phyloP scores from a whole-genome alignment of 1,140 invertebrate genomes.

The Bombus polaris region DNA sequence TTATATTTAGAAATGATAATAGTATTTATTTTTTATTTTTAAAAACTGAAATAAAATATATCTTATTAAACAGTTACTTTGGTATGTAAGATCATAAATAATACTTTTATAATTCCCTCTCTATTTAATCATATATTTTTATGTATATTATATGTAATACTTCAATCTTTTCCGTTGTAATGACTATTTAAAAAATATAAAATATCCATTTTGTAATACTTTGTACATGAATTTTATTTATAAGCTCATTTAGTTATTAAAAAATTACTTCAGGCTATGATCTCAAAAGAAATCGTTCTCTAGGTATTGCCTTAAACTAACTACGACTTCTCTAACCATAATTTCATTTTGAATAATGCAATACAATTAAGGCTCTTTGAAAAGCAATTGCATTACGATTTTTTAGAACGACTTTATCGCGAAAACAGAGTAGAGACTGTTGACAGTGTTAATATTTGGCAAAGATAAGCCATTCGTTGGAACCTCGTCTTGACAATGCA shows the following conservation, averaged over 20 bases:
- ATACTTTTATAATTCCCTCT: background rate
- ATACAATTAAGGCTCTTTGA: background rate
- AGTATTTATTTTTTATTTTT: slow-evolving; percentile 1
- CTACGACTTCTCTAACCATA: background rate
- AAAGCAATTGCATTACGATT: background rate
- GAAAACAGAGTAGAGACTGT: slow-evolving; percentile 12
- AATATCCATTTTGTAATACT: background rate
- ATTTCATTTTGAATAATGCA: background rate
- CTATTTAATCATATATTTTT: slow-evolving; percentile 1
- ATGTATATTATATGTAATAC: background rate
- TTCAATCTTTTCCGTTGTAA: background rate
- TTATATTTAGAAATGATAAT: background rate
- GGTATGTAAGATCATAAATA: background rate
- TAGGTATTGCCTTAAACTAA: background rate
- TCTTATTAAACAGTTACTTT: background rate
- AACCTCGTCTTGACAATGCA: slow-evolving; percentile 9
- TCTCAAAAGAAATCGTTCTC: background rate
- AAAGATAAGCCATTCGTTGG: slow-evolving; percentile 40
- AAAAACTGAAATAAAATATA: background rate
- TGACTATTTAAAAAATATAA: background rate
- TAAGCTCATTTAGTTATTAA: background rate
- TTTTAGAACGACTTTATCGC: background rate
- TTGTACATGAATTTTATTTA: background rate
- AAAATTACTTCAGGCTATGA: background rate
- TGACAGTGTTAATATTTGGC: slow-evolving; percentile 51